Evolutionary conservation across 2,888 invertebrate species (phyloP), one percentile per base, ranked within the genome.

Genomic region (Oligia fasciuncula): DNA sequence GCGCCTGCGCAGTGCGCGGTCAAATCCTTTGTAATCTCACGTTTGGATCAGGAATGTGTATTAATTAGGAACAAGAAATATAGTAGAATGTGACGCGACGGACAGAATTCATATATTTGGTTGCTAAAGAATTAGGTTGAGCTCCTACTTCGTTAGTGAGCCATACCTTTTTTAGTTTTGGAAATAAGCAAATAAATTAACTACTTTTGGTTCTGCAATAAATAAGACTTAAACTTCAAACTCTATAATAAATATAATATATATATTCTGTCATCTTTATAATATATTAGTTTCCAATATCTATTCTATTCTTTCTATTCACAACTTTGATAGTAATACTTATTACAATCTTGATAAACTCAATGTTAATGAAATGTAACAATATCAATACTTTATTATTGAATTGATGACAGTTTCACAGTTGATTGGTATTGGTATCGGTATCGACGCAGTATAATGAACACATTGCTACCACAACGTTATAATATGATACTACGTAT

Each of bases 21-120:
- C 68, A 60, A 69, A 75, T 73, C 76, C 76, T 87, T 84, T 84
- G 63, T 85, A 84, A 85, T 87, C 87, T 87, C 4, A 35, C 8
- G 68, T 57, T 74, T 46, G 68, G 68, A 84, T 87, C 87, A 75
- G 74, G 87, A 87, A 85, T 85, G 65, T 29, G 85, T 85, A 80
- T 87, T 85, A 85, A 87, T 85, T 87, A 87, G 87, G 81, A 77
- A 51, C 43, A 69, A 87, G 85, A 85, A 60, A 73, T 87, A 85
- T 80, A 70, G 74, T 70, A 73, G 85, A 74, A 85, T 85, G 87
- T 77, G 76, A 66, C 68, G 76, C 76, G n/a, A 0, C 11, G 0
- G 85, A 80, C 85, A 72, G 43, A 43, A 19, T 46, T 68, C 62
- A 70, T 83, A 83, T 77, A 83, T 86, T 65, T 46, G 54, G 60